These are phyloP conservation scores for Steinernema khuongi DNA, from an alignment of 1,140 invertebrate genomes.

Conservation along the genomic window DNA sequence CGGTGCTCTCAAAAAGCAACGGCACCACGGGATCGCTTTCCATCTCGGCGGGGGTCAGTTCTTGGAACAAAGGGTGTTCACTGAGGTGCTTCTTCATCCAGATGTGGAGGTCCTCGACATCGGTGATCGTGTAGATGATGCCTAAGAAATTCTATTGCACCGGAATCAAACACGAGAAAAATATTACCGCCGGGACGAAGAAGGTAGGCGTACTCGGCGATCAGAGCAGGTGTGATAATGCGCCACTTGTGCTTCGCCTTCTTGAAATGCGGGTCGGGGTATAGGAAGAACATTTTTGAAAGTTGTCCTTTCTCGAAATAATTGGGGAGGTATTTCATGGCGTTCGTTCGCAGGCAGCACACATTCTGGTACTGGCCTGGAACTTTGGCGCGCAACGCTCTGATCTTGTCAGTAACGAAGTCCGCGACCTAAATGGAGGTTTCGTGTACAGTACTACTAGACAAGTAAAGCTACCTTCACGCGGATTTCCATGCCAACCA, in stretches of 20 bases:
- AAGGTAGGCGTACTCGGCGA: conserved; percentile 95
- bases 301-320: conserved; percentile 92
- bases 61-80: conserved; percentile 82
- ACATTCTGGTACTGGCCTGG: conserved; percentile 81
- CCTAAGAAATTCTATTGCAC: conserved; percentile 67
- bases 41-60: conserved; percentile 70
- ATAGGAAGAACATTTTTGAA: conserved; percentile 98
- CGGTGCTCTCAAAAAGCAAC: conserved; percentile 82
- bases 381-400: conserved; percentile 73
- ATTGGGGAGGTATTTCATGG: conserved; percentile 95
- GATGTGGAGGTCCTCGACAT: conserved; percentile 91
- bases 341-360: conserved; percentile 88
- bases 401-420: conserved; percentile 91
- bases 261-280: conserved; percentile 99
- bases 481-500: conserved; percentile 93
- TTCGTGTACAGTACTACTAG: conserved; percentile 8
- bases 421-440: conserved; percentile 70
- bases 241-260: conserved; percentile 98
- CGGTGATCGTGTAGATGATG: conserved; percentile 89
- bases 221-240: conserved; percentile 83
- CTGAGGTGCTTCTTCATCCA: conserved; percentile 92
- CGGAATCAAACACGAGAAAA: background rate
- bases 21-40: conserved; percentile 75
- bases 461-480: conserved; percentile 69
- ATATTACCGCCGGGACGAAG: conserved; percentile 71